Percentiles rank a stretch among this genome's conserved stretches.
Evolutionary conservation across 1,140 invertebrate species (phyloP).

Genomic region (Hestina assimilis): DNA sequence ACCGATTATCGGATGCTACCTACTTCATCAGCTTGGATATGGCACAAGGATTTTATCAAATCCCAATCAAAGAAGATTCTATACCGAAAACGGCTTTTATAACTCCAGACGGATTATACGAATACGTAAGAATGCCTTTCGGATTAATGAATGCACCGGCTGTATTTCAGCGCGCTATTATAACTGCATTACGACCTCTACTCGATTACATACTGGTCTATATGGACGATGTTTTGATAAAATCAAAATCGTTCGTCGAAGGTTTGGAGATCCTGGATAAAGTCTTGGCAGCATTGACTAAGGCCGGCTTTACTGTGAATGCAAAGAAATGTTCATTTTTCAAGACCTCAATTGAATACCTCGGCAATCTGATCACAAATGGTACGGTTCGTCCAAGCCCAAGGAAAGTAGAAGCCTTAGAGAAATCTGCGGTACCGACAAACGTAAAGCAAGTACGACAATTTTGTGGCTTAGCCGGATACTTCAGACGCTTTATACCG

Average conservation of each 20-base stretch:
- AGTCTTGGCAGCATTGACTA: conserved; percentile 29
- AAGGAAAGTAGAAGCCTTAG: conserved; percentile 21
- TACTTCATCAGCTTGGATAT: conserved; percentile 24
- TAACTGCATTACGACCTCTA: conserved; percentile 9
- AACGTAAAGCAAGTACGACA: conserved; percentile 25
- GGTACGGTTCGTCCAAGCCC: conserved; percentile 30
- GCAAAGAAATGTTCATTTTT: conserved; percentile 38
- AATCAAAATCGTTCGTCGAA: conserved; percentile 16
- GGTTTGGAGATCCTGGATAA: conserved; percentile 20
- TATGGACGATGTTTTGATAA: conserved; percentile 28
- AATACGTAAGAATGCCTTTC: conserved; percentile 22
- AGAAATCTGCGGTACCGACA: conserved; percentile 12
- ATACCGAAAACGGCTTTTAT: conserved; percentile 18
- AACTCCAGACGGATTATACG: conserved; percentile 19
- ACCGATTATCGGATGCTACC: conserved; percentile 10
- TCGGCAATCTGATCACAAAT: conserved; percentile 35
- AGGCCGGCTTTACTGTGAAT: conserved; percentile 38
- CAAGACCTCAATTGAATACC: conserved; percentile 37
- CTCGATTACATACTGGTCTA: conserved; percentile 17
- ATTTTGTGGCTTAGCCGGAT: conserved; percentile 27
- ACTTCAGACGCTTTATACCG: conserved; percentile 29
- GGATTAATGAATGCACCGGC: conserved; percentile 20
- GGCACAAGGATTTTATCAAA: conserved; percentile 28
- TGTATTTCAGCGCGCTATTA: conserved; percentile 30
- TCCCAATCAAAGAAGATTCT: conserved; percentile 10